A percentile compares a stretch with the other conserved stretches of the same genome.
phyloP scores from a whole-genome alignment of 2,888 invertebrate genomes.

The Cordilura impudica region DNA sequence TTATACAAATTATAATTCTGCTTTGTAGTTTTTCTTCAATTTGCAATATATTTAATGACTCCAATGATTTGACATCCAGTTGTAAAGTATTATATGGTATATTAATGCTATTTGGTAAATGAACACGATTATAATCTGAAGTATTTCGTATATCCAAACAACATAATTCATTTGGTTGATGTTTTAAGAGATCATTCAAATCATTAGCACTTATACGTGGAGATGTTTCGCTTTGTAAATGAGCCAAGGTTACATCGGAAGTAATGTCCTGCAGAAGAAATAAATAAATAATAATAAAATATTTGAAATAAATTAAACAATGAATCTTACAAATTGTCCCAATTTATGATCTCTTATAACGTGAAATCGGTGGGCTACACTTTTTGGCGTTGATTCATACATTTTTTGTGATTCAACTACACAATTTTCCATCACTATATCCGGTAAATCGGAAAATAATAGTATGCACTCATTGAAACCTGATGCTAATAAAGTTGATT shows the following conservation, averaged over 20 bases:
- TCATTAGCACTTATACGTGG: slow-evolving; percentile 92
- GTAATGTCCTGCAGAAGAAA: slow-evolving; percentile 80
- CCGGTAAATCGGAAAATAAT: slow-evolving; percentile 98
- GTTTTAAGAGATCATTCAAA: slow-evolving; percentile 85
- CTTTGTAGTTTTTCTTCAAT: slow-evolving; percentile 81
- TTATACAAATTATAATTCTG: slow-evolving; percentile 87
- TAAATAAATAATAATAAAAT: slow-evolving; percentile 4
- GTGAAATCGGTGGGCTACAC: slow-evolving; percentile 91
- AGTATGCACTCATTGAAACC: slow-evolving; percentile 99
- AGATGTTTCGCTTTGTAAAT: slow-evolving; percentile 86
- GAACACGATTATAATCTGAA: slow-evolving; percentile 84
- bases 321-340: slow-evolving; percentile 72
- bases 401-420: slow-evolving; percentile 92
- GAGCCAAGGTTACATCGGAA: slow-evolving; percentile 82
- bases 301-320: background rate
- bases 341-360: slow-evolving; percentile 79
- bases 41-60: slow-evolving; percentile 84
- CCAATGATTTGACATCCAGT: slow-evolving; percentile 84
- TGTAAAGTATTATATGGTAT: slow-evolving; percentile 91
- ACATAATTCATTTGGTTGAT: slow-evolving; percentile 80
- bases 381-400: slow-evolving; percentile 88
- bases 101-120: slow-evolving; percentile 90
- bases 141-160: slow-evolving; percentile 83
- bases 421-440: slow-evolving; percentile 96
- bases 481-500: slow-evolving; percentile 89